Evolutionary conservation across 1,140 invertebrate species (phyloP).

Genomic region (Dysdera silvatica): DNA sequence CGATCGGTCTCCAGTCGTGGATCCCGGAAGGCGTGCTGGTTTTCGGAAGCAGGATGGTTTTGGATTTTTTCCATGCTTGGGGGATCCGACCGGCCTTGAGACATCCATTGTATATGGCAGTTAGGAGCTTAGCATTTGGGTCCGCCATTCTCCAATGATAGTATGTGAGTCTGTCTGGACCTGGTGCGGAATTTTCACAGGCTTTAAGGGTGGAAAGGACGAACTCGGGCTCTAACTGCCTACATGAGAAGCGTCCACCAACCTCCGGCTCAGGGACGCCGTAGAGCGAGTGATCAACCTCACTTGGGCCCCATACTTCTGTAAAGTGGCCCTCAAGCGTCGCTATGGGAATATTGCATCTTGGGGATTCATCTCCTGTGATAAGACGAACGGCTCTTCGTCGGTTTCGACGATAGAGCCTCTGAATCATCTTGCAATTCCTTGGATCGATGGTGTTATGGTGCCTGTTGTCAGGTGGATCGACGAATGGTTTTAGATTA

Average conservation of each 20-base stretch:
- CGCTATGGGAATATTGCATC: background rate
- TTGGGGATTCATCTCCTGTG: background rate
- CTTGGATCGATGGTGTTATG: background rate
- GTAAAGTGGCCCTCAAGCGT: background rate
- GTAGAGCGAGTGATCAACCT: background rate
- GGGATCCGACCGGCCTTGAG: background rate
- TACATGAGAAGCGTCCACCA: background rate
- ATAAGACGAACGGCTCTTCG: background rate
- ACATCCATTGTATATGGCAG: background rate
- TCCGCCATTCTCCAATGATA: background rate
- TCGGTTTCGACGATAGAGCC: background rate
- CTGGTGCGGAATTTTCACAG: slow-evolving; percentile 13
- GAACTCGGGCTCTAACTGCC: background rate
- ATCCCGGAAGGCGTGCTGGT: slow-evolving; percentile 21
- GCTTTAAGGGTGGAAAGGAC: background rate
- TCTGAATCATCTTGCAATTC: background rate
- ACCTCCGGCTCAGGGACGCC: too few species aligned
- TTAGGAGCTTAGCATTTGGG: background rate
- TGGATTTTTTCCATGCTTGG: slow-evolving; percentile 16
- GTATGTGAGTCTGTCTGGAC: slow-evolving; percentile 14
- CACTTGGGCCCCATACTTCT: too few species aligned
- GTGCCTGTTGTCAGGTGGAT: too few species aligned
- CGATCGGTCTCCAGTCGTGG: slow-evolving; percentile 35
- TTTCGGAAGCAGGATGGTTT: slow-evolving; percentile 33
- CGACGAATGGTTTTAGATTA: background rate